Conservation (phyloP, 2,888 invertebrate species). For the Eupithecia pulchellata region DNA sequence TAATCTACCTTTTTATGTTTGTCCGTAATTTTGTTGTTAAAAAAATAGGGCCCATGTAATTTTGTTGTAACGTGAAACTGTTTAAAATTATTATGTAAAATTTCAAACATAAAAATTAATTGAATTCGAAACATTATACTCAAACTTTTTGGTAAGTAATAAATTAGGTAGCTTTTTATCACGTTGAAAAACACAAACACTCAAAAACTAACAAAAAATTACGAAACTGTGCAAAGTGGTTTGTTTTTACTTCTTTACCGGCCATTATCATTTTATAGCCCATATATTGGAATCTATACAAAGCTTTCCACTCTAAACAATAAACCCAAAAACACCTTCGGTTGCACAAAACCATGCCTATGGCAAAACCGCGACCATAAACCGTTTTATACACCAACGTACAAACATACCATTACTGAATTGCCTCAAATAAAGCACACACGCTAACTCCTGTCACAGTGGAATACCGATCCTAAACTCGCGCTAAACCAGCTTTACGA, state of each 20-base stretch:
- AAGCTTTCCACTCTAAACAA: conserved; percentile 79
- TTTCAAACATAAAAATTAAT: background rate
- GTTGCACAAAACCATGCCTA: conserved; percentile 77
- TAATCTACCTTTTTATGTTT: background rate
- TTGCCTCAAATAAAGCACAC: conserved; percentile 79
- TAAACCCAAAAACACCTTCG: conserved; percentile 81
- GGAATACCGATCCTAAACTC: conserved; percentile 67
- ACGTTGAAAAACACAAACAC: conserved; percentile 34
- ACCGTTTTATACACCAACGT: conserved; percentile 71
- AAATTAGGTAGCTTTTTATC: background rate
- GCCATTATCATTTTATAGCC: conserved; percentile 67
- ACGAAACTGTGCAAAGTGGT: conserved; percentile 42
- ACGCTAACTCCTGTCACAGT: conserved; percentile 70
- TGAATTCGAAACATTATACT: background rate
- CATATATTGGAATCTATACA: conserved; percentile 68
- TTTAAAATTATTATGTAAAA: too few relatives aligned
- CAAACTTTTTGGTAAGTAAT: background rate
- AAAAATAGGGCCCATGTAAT: background rate
- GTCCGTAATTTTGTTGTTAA: background rate
- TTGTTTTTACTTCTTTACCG: conserved; percentile 48
- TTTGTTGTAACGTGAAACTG: background rate
- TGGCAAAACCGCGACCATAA: conserved; percentile 78
- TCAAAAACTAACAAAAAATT: conserved; percentile 32
- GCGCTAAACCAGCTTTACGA: conserved; percentile 71
- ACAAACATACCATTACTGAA: conserved; percentile 68